Evolutionary conservation across 2,113 vertebrate genomes (phyloP), one percentile per base, ranked within the genome.

Genomic region (Heliornis fulica): DNA sequence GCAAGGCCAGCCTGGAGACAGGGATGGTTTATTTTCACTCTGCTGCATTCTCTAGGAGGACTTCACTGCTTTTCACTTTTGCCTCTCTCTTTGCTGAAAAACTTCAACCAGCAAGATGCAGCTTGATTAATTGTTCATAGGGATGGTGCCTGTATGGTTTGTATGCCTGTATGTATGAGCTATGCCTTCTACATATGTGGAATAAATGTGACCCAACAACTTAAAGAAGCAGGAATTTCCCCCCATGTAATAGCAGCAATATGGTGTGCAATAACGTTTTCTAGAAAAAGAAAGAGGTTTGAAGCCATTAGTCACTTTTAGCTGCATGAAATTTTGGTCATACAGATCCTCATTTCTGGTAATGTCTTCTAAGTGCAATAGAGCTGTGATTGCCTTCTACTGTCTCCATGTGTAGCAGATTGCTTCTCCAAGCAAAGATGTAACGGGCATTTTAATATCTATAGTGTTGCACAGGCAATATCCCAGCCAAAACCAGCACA

Each of bases 391-490:
- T 95, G 76, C 89, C 40, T 89, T 53, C 82, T 60, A 20, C 61
- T 71, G 20, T 71, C 83, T 77, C 41, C 23, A 11, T 15, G 20
- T 57, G 79, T n/a, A 72, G 84, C 46, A 96, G 72, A 96, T 93
- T 93, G 74, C 74, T 96, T 92, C 87, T 92, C 80, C 77, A 92
- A 83, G 64, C 96, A 76, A 75, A 83, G 57, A 40, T 46, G 50
- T 72, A 94, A 94, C 80, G 65, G 82, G 43, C 70, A 69, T 94
- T 96, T 97, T 79, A 97, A 94, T 95, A 69, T 34, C 87, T 79
- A 57, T 79, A 69, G 75, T 82, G 92, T 69, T 89, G 82, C 66
- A 64, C 12, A 83, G 72, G 63, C 69, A 94, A 93, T 95, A 28
- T 28, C 50, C 50, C 50, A 51, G 25, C 25, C 50, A 28, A 28